Percentiles rank a stretch among this genome's conserved stretches.
Evolutionary conservation across 2,888 invertebrate genomes (phyloP).

Genomic region (Pachymerium ferrugineum): DNA sequence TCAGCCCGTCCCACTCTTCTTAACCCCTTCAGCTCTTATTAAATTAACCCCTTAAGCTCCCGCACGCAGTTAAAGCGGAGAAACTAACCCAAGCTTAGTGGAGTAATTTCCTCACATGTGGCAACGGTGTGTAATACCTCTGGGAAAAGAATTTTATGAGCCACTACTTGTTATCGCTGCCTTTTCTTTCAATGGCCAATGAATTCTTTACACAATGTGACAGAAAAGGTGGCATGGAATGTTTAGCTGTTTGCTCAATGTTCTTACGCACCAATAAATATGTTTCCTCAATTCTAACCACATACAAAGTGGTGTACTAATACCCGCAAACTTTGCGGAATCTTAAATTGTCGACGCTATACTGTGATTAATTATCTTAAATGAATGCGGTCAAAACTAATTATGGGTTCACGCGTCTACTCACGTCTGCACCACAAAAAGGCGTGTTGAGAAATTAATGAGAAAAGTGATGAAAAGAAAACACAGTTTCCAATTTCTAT

Average conservation of each 20-base stretch:
- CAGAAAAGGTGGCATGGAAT: background rate
- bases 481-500: background rate
- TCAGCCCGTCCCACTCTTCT: background rate
- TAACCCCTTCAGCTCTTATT: background rate
- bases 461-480: background rate
- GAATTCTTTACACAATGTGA: slow-evolving; percentile 8
- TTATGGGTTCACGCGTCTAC: background rate
- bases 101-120: background rate
- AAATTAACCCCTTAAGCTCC: background rate
- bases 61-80: background rate
- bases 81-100: background rate
- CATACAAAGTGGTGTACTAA: too few relatives aligned
- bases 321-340: too few relatives aligned
- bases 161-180: slow-evolving; percentile 11
- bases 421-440: background rate
- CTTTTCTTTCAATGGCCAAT: slow-evolving; percentile 8
- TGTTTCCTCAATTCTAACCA: too few relatives aligned
- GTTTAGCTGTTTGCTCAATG: background rate
- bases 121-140: background rate
- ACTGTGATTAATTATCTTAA: background rate
- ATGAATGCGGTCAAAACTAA: slow-evolving; percentile 18
- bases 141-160: background rate
- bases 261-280: background rate
- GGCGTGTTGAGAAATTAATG: background rate
- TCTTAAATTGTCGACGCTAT: too few relatives aligned